Percentiles rank a stretch among this genome's conserved stretches.
These are phyloP conservation scores for Sitobion miscanthi DNA, from an alignment of 1,140 invertebrate genomes.

Conservation along the genomic window DNA sequence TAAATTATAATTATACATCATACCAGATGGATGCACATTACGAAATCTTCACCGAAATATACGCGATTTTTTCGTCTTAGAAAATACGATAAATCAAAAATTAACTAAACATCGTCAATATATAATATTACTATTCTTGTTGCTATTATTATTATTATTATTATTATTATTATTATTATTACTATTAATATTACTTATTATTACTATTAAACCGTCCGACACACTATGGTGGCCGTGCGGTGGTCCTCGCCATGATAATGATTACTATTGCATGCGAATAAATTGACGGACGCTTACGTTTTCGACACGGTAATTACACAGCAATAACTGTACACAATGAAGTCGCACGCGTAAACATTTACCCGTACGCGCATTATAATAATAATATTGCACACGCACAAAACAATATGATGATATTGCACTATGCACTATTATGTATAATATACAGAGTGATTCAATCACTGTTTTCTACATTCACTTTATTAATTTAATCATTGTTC, in stretches of 20 bases:
- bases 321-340: background rate
- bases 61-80: background rate
- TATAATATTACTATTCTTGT: no score
- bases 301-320: constrained; percentile 19
- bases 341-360: background rate
- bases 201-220: background rate
- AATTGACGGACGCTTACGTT: background rate
- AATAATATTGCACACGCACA: background rate
- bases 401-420: constrained; percentile 7
- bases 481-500: background rate
- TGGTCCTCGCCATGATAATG: background rate
- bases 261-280: constrained; percentile 1
- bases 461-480: background rate
- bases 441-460: background rate
- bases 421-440: background rate
- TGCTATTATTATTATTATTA: no score
- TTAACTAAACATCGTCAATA: no score
- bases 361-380: background rate
- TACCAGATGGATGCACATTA: background rate
- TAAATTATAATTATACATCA: background rate
- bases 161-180: no score
- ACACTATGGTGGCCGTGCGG: background rate
- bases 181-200: background rate
- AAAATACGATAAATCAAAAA: background rate
- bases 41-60: background rate